Evolutionary conservation across 2,113 vertebrate species (phyloP), one percentile per base, ranked within the genome.

Genomic region (Rhineura floridana): DNA sequence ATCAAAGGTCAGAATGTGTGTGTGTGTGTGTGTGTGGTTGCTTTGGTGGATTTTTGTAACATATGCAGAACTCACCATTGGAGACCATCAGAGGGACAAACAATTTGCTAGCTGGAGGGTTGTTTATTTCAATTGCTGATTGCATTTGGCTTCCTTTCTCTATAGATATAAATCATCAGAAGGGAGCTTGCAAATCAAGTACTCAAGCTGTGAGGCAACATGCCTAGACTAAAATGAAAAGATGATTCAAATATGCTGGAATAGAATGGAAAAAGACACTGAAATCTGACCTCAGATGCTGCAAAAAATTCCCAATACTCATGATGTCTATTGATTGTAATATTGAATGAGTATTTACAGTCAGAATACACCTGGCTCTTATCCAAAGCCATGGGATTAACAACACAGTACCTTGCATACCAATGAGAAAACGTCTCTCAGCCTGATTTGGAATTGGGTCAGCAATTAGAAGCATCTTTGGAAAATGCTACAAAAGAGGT

Each of bases 61-160:
- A 17, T 80, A 8, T 62, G 50, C 30, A 87, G 33, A 52, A 76
- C 1, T 84, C 83, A 79, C 36, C 12, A 62, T 7, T 19, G 39
- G 13, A 87, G 28, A 63, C n/a, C 77, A 10, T 75, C 62, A 81
- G 33, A 82, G 6, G 2, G 50, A 13, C 23, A 87, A 84, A 48
- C 44, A 82, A 2, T 86, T 92, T 70, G 72, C 9, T 88, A 91
- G 39, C 33, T 79, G 67, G 36, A 83, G 6, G 42, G 28, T 0
- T 86, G 63, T 87, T 81, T 79, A 77, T 46, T 90, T 89, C 48
- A 72, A 92, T 81, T 80, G 50, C 11, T 73, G 86, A 44, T 89
- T 89, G 3, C 84, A 88, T 89, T 85, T 89, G 33, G 11, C 44
- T 87, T 46, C 2, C 30, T 69, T 62, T 85, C 80, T 91, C 86